phyloP scores from a whole-genome alignment of 2,888 invertebrate species.

The Scaptomyza parva region DNA sequence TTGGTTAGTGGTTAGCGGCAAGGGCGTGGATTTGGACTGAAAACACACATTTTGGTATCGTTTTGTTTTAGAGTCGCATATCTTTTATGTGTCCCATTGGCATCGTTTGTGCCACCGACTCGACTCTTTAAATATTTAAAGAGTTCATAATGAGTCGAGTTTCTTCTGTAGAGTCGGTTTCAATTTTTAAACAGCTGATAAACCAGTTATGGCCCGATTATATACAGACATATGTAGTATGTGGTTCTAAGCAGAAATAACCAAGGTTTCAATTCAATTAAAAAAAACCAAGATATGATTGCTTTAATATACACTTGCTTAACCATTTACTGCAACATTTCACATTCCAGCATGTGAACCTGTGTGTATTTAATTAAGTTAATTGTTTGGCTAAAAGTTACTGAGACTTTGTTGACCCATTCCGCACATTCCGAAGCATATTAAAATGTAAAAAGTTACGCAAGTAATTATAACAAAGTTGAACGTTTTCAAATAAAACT shows the following conservation, averaged over 20 bases:
- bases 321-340: conserved; percentile 10
- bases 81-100: conserved; percentile 72
- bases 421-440: background rate
- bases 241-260: conserved; percentile 28
- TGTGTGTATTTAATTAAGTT: background rate
- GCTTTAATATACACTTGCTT: conserved; percentile 3
- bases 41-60: conserved; percentile 19
- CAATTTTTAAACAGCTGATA: conserved; percentile 50
- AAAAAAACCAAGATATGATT: conserved; percentile 12
- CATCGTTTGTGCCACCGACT: conserved; percentile 50
- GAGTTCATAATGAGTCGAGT: conserved; percentile 66
- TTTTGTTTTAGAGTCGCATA: conserved; percentile 40
- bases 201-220: conserved; percentile 55
- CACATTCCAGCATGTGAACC: background rate
- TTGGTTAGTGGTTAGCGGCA: no score
- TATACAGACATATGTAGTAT: background rate
- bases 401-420: no score
- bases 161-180: no score
- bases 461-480: conserved; percentile 16
- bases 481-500: conserved; percentile 16
- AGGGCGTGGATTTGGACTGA: background rate
- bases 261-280: conserved; percentile 62
- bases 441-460: conserved; percentile 12
- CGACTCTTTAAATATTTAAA: conserved; percentile 65
- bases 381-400: conserved; percentile 5